A percentile compares a stretch with the other conserved stretches of the same genome.
Conservation (phyloP, 2,888 invertebrate genomes). For the Cephus rjabovi region DNA sequence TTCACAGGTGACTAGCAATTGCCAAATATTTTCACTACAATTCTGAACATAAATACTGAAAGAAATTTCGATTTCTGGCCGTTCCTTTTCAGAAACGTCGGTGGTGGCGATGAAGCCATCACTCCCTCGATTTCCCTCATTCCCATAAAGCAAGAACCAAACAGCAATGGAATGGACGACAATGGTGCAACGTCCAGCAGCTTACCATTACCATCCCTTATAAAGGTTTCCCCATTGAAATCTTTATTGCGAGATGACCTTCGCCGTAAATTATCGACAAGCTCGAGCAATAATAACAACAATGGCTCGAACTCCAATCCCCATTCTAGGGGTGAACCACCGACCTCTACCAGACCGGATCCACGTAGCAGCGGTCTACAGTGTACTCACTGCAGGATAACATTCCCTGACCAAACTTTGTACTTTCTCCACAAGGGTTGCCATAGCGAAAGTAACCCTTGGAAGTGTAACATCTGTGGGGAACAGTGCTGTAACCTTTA, state of each 20-base stretch:
- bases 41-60: neutral
- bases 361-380: constrained; percentile 73
- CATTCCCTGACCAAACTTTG: constrained; percentile 93
- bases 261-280: constrained; percentile 81
- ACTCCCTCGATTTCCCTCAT: constrained; percentile 88
- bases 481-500: constrained; percentile 95
- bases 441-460: constrained; percentile 97
- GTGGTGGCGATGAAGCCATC: constrained; percentile 71
- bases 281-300: constrained; percentile 42
- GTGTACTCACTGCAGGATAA: constrained; percentile 92
- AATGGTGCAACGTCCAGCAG: constrained; percentile 75
- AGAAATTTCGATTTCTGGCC: neutral
- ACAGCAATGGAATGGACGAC: constrained; percentile 68
- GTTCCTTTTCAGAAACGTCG: constrained; percentile 55
- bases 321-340: constrained; percentile 67
- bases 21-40: constrained; percentile 4
- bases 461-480: constrained; percentile 98
- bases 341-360: constrained; percentile 79
- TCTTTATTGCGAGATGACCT: constrained; percentile 86
- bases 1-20: constrained; percentile 52
- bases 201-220: constrained; percentile 76
- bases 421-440: constrained; percentile 98
- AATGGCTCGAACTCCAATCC: constrained; percentile 52
- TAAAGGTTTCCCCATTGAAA: constrained; percentile 87
- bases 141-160: constrained; percentile 78